Evolutionary conservation across 2,888 invertebrate species (phyloP), one percentile per base, ranked within the genome.

Genomic region (Andrena hattorfiana): DNA sequence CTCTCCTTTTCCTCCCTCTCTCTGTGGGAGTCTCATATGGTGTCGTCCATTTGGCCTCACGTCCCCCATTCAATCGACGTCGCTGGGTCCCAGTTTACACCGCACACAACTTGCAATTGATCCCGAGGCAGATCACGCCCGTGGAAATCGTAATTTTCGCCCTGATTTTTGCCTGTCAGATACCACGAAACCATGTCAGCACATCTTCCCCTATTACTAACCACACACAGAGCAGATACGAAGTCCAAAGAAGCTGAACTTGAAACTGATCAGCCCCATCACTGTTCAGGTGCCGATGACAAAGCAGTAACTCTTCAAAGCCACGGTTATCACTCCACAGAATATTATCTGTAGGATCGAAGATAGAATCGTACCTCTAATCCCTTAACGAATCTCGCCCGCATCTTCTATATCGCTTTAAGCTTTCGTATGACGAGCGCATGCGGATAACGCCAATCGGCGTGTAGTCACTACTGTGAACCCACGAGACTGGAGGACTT

Each of bases 21-120:
- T 56, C 16, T 42, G 68, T 56, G 56, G 56, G 68, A 32, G 68
- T 35, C 68, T 8, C 56, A 69, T 56, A 69, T 56, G 56, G 68
- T 56, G 26, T 35, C 32, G 28, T 6, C 6, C 8, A 54, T 26
- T 54, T 16, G 56, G 68, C 32, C 35, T n/a, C 68, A 56, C 32
- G 56, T 69, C 7, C 16, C n/a, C 8, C 30, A 6, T 60, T 35
- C 68, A 54, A 54, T 69, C 68, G 56, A n/a, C 42, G 56, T 32
- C 56, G 32, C 68, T 35, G n/a, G 32, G n/a, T 56, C 42, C 35
- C 35, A 63, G 54, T 35, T 26, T n/a, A 42, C 54, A 26, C 26
- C 56, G 23, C 56, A 1, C 56, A 23, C 23, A 26, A 26, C 42
- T 51, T 51, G n/a, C 62, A 63, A 63, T 72, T 35, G 68, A 56